Evolutionary conservation across 2,888 invertebrate genomes (phyloP), one percentile per base, ranked within the genome.

Genomic region (Nephrotoma appendiculata): DNA sequence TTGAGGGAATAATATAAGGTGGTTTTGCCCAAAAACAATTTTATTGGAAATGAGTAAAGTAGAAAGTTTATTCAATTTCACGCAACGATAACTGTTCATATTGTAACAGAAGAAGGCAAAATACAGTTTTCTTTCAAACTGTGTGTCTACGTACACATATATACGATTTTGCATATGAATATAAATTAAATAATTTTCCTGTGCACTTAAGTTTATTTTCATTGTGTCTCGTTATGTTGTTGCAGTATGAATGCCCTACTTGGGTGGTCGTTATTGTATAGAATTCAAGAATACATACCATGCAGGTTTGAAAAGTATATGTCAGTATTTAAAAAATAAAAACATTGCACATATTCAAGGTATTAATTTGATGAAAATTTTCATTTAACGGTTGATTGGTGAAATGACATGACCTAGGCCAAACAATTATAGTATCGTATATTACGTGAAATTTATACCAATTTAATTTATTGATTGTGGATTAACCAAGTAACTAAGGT

Each of bases 51-150:
- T 84, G 84, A 84, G 84, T 71, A 87, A 86, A 86, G 86, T 86
- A 85, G 86, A 85, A 85, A 86, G 88, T 90, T 90, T 90, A 90
- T 90, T 90, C 90, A 90, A 90, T 90, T 90, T 90, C 90, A 90
- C 89, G 90, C 90, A 89, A 89, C 89, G 90, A 88, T 90, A 89
- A 85, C 85, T 85, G 85, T 85, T 85, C 85, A 45, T 85, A 85
- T 45, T 44, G 45, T 19, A 85, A 84, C 15, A 42, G 41, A 84
- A 84, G 43, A 84, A 48, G n/a, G 42, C n/a, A 42, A 84, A 41
- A 42, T n/a, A 43, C 41, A 7, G n/a, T 15, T 42, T 84, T 84
- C 43, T 43, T 84, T 84, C 84, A 84, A 84, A 84, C 84, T 84
- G 42, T 84, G 42, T 42, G n/a, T 42, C 0, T 71, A 11, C 31